phyloP scores from a whole-genome alignment of 2,797 vertebrate genomes.

The Perdix hodgsoniae region DNA sequence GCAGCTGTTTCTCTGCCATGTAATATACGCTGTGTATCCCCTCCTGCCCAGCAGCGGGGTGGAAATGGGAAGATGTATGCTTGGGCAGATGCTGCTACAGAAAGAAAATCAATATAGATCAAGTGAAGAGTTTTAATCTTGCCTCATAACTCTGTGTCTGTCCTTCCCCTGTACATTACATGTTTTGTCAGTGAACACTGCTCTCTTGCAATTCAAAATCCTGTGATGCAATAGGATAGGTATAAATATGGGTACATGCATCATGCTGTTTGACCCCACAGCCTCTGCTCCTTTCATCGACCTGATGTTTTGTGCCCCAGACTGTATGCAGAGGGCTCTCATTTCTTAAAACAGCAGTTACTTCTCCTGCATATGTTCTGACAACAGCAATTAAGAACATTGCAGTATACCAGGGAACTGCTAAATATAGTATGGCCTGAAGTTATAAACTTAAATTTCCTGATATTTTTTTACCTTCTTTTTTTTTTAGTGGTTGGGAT shows the following conservation, averaged over 20 bases:
- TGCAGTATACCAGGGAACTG: not conserved
- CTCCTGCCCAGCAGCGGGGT: not conserved
- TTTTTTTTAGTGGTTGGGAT: not conserved
- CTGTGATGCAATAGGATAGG: accelerated
- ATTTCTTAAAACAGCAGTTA: not conserved
- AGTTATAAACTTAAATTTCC: not conserved
- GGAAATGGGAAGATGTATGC: not conserved
- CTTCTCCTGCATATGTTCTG: not conserved
- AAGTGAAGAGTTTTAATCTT: conserved; percentile 21
- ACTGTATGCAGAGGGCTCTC: not conserved
- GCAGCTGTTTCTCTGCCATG: not conserved
- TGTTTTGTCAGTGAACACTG: not conserved
- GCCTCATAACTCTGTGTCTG: not conserved
- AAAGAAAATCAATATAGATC: conserved; percentile 33
- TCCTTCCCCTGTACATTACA: not conserved
- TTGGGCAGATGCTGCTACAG: not conserved
- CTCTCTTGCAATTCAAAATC: not conserved
- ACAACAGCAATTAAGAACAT: conserved; percentile 23
- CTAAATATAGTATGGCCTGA: conserved; percentile 50
- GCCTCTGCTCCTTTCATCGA: accelerated
- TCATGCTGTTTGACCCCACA: not conserved
- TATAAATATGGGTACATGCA: too few species aligned
- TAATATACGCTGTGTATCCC: accelerated
- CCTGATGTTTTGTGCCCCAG: not conserved
- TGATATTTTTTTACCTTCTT: not conserved